Conservation (phyloP, 2,113 vertebrate species). For the Toxotes chatareus region DNA sequence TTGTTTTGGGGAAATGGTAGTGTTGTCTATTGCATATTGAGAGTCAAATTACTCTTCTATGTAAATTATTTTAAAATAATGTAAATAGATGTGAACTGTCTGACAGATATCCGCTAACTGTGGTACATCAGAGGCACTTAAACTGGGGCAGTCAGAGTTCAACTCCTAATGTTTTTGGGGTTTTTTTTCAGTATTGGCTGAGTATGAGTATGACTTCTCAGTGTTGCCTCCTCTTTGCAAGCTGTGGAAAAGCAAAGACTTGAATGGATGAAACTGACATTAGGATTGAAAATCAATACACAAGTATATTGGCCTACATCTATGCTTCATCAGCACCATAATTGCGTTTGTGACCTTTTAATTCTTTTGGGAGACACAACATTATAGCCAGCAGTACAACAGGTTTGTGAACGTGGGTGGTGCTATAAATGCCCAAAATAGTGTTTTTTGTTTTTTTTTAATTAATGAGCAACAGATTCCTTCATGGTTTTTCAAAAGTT, state of each 20-base stretch:
- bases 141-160: neutral
- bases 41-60: neutral
- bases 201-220: slow-evolving; percentile 6
- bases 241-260: neutral
- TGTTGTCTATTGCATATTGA: neutral
- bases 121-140: neutral
- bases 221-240: slow-evolving; percentile 32
- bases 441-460: neutral
- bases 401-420: neutral
- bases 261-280: slow-evolving; percentile 16
- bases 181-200: neutral
- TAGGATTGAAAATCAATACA: slow-evolving; percentile 41
- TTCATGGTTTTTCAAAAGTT: neutral
- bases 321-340: slow-evolving; percentile 43
- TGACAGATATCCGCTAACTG: slow-evolving; percentile 1
- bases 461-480: neutral
- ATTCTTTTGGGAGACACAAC: slow-evolving; percentile 14
- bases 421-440: neutral
- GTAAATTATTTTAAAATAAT: slow-evolving; percentile 29
- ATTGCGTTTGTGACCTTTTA: slow-evolving; percentile 46
- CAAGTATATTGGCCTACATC: slow-evolving; percentile 16
- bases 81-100: slow-evolving; percentile 3
- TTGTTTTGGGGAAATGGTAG: slow-evolving; percentile 4
- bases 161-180: neutral
- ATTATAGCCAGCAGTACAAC: neutral